phyloP scores from a whole-genome alignment of 2,888 invertebrate genomes.

The Drosophila lutescens region DNA sequence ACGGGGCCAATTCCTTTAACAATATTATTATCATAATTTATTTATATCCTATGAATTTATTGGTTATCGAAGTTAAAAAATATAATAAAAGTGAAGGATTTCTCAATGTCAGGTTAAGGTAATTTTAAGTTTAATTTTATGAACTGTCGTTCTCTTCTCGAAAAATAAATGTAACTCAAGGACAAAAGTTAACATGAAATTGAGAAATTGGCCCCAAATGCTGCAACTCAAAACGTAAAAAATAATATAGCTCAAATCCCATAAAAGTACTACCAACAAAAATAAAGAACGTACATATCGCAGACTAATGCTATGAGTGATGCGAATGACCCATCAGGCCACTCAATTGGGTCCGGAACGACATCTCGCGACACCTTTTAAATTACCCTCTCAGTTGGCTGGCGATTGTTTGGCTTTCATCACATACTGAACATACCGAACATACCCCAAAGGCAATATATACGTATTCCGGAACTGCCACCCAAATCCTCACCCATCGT shows the following conservation, averaged over 20 bases:
- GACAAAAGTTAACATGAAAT: too few species aligned
- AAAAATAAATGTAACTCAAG: too few species aligned
- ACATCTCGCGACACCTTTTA: slow-evolving; percentile 21
- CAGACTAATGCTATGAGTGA: slow-evolving; percentile 13
- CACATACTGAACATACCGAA: slow-evolving; percentile 15
- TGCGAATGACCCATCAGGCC: slow-evolving; percentile 1
- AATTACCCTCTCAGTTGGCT: slow-evolving; percentile 8
- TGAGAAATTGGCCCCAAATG: too few species aligned
- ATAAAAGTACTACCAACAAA: not conserved
- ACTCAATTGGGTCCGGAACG: not conserved
- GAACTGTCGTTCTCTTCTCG: too few species aligned
- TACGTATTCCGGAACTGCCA: not conserved
- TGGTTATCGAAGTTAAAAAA: too few species aligned
- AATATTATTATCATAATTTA: too few species aligned
- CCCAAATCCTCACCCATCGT: slow-evolving; percentile 8
- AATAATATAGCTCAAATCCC: not conserved
- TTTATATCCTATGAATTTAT: too few species aligned
- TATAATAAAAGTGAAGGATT: too few species aligned
- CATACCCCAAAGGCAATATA: slow-evolving; percentile 1
- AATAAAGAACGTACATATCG: not conserved
- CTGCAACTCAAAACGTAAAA: too few species aligned
- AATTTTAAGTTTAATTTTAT: too few species aligned
- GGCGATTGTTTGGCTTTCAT: slow-evolving; percentile 36
- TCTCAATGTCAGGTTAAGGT: too few species aligned
- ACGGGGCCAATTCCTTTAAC: not conserved